Percentiles rank a stretch among this genome's conserved stretches.
These are phyloP conservation scores for Drosophila mojavensis DNA, from an alignment of 1,140 invertebrate species.

Conservation along the genomic window DNA sequence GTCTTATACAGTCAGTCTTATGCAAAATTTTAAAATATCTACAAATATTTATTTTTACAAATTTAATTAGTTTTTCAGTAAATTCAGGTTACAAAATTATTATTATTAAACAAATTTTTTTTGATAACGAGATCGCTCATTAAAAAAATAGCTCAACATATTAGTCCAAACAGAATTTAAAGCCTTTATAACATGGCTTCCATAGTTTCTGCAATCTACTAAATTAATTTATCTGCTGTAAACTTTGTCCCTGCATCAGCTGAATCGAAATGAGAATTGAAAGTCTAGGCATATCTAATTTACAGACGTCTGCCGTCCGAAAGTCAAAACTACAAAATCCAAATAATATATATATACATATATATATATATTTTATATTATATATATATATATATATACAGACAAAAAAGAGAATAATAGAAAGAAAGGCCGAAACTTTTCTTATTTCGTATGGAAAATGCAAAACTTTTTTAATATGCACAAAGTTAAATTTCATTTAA, in stretches of 20 bases:
- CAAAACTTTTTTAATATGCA: constrained; percentile 80
- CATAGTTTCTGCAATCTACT: not conserved
- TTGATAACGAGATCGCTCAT: too few relatives aligned
- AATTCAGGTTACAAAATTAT: too few relatives aligned
- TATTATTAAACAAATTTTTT: too few relatives aligned
- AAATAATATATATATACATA: constrained; percentile 15
- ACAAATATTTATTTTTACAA: too few relatives aligned
- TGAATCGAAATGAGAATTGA: not conserved
- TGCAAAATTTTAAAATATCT: too few relatives aligned
- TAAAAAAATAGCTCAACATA: too few relatives aligned
- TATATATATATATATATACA: constrained; percentile 7
- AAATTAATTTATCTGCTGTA: not conserved
- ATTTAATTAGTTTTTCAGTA: too few relatives aligned
- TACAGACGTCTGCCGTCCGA: constrained; percentile 2
- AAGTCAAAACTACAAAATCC: constrained; percentile 33
- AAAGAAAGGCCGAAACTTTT: constrained; percentile 61
- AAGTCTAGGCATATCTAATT: constrained; percentile 18
- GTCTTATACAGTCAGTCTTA: too few relatives aligned
- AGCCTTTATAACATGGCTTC: too few relatives aligned
- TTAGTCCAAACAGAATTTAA: too few relatives aligned
- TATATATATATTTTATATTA: constrained; percentile 5
- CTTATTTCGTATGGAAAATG: constrained; percentile 77
- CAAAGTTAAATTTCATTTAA: constrained; percentile 79
- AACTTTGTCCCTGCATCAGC: not conserved
- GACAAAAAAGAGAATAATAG: constrained; percentile 11